Conservation (phyloP, 1,140 invertebrate species). For the Pteromalus puparum region DNA sequence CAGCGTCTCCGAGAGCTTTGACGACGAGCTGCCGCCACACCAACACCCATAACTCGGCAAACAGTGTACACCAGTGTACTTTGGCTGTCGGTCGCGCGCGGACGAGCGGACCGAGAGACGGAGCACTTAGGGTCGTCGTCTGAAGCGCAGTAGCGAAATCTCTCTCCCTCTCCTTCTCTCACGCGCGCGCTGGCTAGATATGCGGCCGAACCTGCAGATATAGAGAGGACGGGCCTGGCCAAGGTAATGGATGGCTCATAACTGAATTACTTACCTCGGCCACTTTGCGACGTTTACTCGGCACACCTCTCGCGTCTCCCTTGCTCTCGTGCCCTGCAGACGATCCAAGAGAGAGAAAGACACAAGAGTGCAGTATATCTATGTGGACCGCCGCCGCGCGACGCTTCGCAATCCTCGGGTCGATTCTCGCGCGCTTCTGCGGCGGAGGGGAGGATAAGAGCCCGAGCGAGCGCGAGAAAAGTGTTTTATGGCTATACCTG, state of each 20-base stretch:
- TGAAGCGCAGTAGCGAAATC: background rate
- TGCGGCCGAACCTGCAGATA: background rate
- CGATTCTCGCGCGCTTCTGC: background rate
- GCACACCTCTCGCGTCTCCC: slow-evolving; percentile 17
- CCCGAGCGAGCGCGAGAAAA: slow-evolving; percentile 5
- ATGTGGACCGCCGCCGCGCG: background rate
- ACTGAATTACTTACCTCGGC: slow-evolving; percentile 54
- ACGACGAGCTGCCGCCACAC: background rate
- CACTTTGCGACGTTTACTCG: slow-evolving; percentile 31
- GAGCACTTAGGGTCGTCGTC: background rate
- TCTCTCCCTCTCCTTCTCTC: background rate
- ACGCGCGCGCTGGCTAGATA: background rate
- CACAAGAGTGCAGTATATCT: too few species aligned
- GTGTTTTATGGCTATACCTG: slow-evolving; percentile 30
- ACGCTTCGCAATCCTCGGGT: background rate
- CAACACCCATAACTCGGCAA: background rate
- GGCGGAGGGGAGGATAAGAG: background rate
- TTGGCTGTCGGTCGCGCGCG: background rate
- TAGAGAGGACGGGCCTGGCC: slow-evolving; percentile 24
- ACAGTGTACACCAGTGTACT: slow-evolving; percentile 12
- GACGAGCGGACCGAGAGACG: background rate
- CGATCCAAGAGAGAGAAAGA: background rate
- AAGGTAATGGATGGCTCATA: slow-evolving; percentile 58
- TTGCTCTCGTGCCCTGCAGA: background rate
- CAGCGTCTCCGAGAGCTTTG: background rate